Base-by-base conservation (phyloP, 2,797 vertebrate species). In the Craterocephalus amniculus region DNA sequence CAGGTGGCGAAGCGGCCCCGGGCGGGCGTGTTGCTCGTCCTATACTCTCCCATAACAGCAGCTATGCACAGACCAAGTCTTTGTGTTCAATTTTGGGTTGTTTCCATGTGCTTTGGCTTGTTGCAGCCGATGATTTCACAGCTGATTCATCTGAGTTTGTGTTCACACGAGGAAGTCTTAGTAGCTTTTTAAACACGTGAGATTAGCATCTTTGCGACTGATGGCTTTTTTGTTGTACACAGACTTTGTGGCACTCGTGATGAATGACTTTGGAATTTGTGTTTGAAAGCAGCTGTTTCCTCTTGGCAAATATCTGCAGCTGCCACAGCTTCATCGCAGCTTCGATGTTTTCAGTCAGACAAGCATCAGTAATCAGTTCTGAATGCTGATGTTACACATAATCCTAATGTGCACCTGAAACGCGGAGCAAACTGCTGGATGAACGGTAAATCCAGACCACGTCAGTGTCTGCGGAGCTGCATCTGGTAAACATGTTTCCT, bases 1-100 rank as follows among this genome's bases (percentile, higher is more conserved):
- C 70, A 74, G 74, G 43, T 78, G 71, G 76, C 55, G 67, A 13
- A 70, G 40, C 40, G 6, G 62, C 76, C 36, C 5, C 27, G 2
- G 56, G 49, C 16, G 0, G 54, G 48, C 58, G 2, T 45, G 61
- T 38, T 61, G n/a, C 18, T 31, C 31, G 55, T 29, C 26, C 52
- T 10, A 10, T 27, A 4, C 63, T 24, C 22, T 48, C 32, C 14
- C 34, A 35, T n/a, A 48, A 35, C 57, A 12, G 18, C 3, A 7
- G 14, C 51, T 32, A 2, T 5, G 12, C 13, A 4, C 43, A 54
- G 34, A 71, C 45, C 14, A 67, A n/a, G 1, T 2, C 63, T 27
- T 35, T 31, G 6, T 14, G 12, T 10, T 40, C 22, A 40, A 22
- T 51, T 27, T 3, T 61, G 38, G 45, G 11, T 32, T 12, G 12